Base-by-base conservation (phyloP, 2,797 vertebrate genomes). In the Eulemur rubriventer region DNA sequence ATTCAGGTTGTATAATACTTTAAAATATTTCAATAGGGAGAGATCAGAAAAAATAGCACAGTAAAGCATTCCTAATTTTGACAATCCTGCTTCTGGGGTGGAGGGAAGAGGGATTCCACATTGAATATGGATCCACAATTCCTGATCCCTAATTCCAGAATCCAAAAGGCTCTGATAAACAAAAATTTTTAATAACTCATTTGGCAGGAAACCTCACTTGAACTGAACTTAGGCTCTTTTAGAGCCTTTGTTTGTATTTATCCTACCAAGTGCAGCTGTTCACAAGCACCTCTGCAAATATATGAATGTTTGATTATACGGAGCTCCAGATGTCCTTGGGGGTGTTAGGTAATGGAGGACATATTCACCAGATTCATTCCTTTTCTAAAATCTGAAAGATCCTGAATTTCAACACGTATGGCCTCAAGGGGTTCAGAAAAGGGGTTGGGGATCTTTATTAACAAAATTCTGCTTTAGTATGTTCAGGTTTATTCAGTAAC, bases 321-420 rank as follows among this genome's bases (percentile, higher is more conserved):
- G 50, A 65, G 22, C 63, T 61, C 69, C 73, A 48, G 41, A 55
- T 85, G 78, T 67, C 38, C 76, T 16, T 28, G 4, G 46, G 61
- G 4, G 17, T 11, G 16, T 87, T 69, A 89, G 48, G 70, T 28
- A 76, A 67, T n/a, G 69, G 52, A 63, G 13, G 52, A 48, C 38
- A 89, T 13, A n/a, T 11, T 89, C 24, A 33, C 11, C 3, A 52
- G 86, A 81, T 76, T 86, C 26, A 24, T 84, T 86, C 16, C 17
- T 72, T 78, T 93, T 89, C 72, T 92, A 57, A 96, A 96, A 91
- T 73, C 46, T 61, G 24, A 91, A 92, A 67, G 20, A 16, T 43
- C 16, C 50, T 43, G 8, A 33, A 65, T 92, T 91, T 97, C 75
- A 94, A 83, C 50, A 72, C 43, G 86, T 12, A 61, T 22, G 38